phyloP scores from a whole-genome alignment of 2,888 invertebrate genomes.

The Melinaea menophilus region DNA sequence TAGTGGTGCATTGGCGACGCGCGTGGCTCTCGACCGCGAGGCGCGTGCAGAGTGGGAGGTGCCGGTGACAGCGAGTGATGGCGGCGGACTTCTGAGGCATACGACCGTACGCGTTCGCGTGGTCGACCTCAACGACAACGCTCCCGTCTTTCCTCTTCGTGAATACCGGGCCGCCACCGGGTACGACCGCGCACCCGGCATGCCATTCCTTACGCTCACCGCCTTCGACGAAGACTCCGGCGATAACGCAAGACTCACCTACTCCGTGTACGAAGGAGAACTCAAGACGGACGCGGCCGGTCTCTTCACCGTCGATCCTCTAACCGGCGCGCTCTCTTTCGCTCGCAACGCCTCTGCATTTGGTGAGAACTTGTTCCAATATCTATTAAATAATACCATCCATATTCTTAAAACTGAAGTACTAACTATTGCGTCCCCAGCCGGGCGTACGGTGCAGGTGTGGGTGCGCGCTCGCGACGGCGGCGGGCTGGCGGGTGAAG shows the following conservation, averaged over 20 bases:
- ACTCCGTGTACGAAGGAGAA: slow-evolving; percentile 85
- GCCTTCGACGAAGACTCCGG: slow-evolving; percentile 90
- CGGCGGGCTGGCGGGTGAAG: slow-evolving; percentile 88
- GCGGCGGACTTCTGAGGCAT: slow-evolving; percentile 87
- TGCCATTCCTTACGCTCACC: slow-evolving; percentile 57
- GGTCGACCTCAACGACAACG: slow-evolving; percentile 89
- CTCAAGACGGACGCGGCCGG: slow-evolving; percentile 75
- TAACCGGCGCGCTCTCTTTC: slow-evolving; percentile 85
- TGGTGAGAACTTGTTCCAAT: slow-evolving; percentile 42
- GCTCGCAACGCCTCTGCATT: slow-evolving; percentile 78
- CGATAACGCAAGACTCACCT: slow-evolving; percentile 83
- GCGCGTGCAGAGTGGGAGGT: slow-evolving; percentile 77
- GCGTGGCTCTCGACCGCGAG: slow-evolving; percentile 86
- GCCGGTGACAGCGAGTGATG: slow-evolving; percentile 89
- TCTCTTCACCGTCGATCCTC: slow-evolving; percentile 85
- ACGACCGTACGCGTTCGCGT: slow-evolving; percentile 88
- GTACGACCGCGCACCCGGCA: slow-evolving; percentile 56
- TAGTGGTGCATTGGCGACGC: slow-evolving; percentile 84
- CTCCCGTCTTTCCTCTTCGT: slow-evolving; percentile 85
- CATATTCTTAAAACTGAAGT: too few relatives aligned
- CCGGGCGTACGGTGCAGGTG: slow-evolving; percentile 89
- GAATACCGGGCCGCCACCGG: slow-evolving; percentile 88
- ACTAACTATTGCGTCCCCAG: slow-evolving; percentile 50
- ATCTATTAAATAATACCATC: too few relatives aligned
- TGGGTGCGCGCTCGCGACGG: slow-evolving; percentile 93